phyloP scores from a whole-genome alignment of 2,113 vertebrate genomes.

The Ciconia maguari region DNA sequence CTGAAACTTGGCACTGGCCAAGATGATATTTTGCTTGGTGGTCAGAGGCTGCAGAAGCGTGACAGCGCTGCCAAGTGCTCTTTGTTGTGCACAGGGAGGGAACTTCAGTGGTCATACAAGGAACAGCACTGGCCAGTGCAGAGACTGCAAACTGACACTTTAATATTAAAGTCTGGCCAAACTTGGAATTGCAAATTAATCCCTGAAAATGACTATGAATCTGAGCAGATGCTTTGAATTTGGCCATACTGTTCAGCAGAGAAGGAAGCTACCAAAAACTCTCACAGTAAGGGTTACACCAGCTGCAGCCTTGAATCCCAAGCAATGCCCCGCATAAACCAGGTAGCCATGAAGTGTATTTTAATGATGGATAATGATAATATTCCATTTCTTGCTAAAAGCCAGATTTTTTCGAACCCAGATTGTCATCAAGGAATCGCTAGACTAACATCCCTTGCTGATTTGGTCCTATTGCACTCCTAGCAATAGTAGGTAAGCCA shows the following conservation, averaged over 20 bases:
- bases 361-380: not conserved
- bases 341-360: not conserved
- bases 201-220: not conserved
- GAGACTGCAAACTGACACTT: not conserved
- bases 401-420: not conserved
- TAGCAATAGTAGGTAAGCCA: not conserved
- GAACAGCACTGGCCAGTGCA: not conserved
- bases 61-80: not conserved
- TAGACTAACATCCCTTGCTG: not conserved
- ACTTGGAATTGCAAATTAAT: not conserved
- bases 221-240: not conserved
- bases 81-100: not conserved
- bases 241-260: not conserved
- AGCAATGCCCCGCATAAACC: rapidly evolving
- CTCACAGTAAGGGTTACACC: not conserved
- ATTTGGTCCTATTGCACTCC: not conserved
- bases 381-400: not conserved
- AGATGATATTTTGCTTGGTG: not conserved
- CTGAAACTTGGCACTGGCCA: not conserved
- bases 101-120: not conserved
- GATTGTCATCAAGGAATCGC: not conserved
- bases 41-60: not conserved
- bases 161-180: not conserved
- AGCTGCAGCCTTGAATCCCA: not conserved
- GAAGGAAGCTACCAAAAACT: not conserved